Evolutionary conservation across 2,888 invertebrate genomes (phyloP), one percentile per base, ranked within the genome.

Genomic region (Cantharis rufa): DNA sequence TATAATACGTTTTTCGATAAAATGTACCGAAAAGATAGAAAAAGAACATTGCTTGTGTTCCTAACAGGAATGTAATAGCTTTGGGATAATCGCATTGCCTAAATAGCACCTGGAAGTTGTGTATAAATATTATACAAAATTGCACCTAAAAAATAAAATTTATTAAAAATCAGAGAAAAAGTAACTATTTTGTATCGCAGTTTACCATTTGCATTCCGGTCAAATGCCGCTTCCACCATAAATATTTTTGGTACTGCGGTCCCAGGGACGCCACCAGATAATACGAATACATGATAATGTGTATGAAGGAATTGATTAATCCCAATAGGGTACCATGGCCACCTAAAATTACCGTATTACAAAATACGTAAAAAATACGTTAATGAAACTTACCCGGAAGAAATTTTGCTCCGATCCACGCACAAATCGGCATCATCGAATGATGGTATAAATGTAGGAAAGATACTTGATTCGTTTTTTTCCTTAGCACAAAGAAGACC

Each of bases 151-250:
- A 89, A 85, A 85, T 76, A 78, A 83, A 74, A 15, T 32, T 66
- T 24, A n/a, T 28, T 27, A 18, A 15, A 18, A 2, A 15, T 69
- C 2, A 0, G 4, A 18, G 9, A 16, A 13, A 15, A 2, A 15
- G 15, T n/a, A n/a, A n/a, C n/a, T 62, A 21, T 15, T 9, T 15
- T 62, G 10, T 1, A 15, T 11, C 2, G 5, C 24, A 77, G 88
- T 89, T 88, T 90, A 96, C 96, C 93, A 97, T 95, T 91, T 97
- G 97, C 85, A 98, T 89, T 24, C 93, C 94, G 27, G 98, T 98
- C 82, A 98, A 94, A 88, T 98, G 94, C 82, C 93, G 94, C 89
- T 98, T 98, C 98, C 98, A 98, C 93, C 96, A 97, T 80, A 98
- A 89, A 86, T 95, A 97, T 88, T 94, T 93, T 86, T 96, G 96